Evolutionary conservation across 2,888 invertebrate species (phyloP).

Genomic region (Clepsis dumicolana): DNA sequence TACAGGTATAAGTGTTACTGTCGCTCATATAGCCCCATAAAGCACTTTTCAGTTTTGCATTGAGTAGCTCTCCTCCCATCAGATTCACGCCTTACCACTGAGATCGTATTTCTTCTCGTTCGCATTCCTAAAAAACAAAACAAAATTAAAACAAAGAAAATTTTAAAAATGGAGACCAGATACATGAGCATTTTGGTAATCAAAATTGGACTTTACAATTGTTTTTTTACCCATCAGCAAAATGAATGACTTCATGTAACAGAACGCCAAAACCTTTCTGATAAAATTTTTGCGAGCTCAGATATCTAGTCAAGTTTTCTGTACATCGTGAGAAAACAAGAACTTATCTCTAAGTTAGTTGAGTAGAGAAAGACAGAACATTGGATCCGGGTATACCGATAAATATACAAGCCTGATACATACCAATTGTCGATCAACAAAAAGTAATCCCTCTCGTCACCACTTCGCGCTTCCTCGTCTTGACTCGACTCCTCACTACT

Average conservation of each 20-base stretch:
- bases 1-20: neutral
- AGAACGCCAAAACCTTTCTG: neutral
- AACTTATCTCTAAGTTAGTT: constrained; percentile 36
- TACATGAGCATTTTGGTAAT: constrained; percentile 26
- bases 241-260: constrained; percentile 7
- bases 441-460: constrained; percentile 73
- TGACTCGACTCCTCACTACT: constrained; percentile 73
- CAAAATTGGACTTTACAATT: neutral
- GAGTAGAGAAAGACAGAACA: constrained; percentile 15
- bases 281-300: constrained; percentile 26
- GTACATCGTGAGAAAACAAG: constrained; percentile 17
- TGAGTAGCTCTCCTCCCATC: constrained; percentile 43
- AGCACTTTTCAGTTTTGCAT: constrained; percentile 48
- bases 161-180: constrained; percentile 17
- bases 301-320: constrained; percentile 25
- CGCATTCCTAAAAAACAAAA: constrained; percentile 72
- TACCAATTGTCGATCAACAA: constrained; percentile 75
- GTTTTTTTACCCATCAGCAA: no score
- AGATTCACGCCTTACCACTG: constrained; percentile 74
- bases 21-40: constrained; percentile 1
- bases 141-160: constrained; percentile 43
- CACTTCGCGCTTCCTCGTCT: constrained; percentile 63
- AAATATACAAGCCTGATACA: constrained; percentile 62
- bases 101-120: constrained; percentile 79
- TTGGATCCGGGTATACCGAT: constrained; percentile 20